These are phyloP conservation scores for Pyrocoelia pectoralis DNA, from an alignment of 2,888 invertebrate species.

Conservation along the genomic window DNA sequence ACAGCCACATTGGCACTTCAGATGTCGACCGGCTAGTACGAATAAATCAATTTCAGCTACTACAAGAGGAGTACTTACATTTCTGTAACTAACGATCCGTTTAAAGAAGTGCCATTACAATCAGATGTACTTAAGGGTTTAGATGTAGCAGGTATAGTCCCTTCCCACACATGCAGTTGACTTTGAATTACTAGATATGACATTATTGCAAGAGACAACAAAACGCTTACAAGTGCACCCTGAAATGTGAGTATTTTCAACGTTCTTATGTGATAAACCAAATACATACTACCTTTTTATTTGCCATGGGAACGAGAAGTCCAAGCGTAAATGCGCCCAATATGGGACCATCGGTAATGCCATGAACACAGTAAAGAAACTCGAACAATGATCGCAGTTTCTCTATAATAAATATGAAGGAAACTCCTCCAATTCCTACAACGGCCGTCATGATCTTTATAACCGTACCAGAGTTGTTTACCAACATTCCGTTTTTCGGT, in stretches of 20 bases:
- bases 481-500: conserved; percentile 55
- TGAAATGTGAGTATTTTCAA: neutral
- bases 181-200: conserved; percentile 65
- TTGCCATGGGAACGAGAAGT: conserved; percentile 70
- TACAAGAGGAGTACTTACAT: neutral
- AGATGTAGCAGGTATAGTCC: conserved; percentile 17
- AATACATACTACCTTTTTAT: conserved; percentile 63
- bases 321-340: conserved; percentile 73
- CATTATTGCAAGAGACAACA: conserved; percentile 62
- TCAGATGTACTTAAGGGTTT: conserved; percentile 31
- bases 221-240: conserved; percentile 65
- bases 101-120: conserved; percentile 19
- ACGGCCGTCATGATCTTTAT: conserved; percentile 63
- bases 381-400: conserved; percentile 72
- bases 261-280: neutral
- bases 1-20: neutral
- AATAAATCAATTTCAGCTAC: neutral
- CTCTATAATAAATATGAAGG: conserved; percentile 65
- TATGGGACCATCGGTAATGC: conserved; percentile 70
- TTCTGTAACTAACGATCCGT: neutral
- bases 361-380: conserved; percentile 68
- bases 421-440: conserved; percentile 62
- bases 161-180: conserved; percentile 47
- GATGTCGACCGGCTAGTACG: neutral
- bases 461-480: conserved; percentile 47